These are phyloP conservation scores for Ceratosolen solmsi DNA, from an alignment of 1,140 invertebrate genomes.

Conservation along the genomic window DNA sequence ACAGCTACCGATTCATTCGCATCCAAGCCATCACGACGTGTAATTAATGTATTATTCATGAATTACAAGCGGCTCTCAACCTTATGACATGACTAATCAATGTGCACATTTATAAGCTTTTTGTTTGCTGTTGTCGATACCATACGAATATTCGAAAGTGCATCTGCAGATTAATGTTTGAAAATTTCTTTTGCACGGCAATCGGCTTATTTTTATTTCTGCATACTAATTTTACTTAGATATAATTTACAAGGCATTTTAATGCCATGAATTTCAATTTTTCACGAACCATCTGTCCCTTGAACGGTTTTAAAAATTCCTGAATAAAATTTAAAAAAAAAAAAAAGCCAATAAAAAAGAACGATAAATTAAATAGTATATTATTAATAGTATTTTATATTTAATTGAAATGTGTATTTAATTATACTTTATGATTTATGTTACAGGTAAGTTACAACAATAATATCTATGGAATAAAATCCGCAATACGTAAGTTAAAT, in stretches of 20 bases:
- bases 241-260: too few relatives aligned
- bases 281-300: too few relatives aligned
- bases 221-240: not conserved
- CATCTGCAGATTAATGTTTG: not conserved
- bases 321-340: too few relatives aligned
- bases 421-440: conserved; percentile 1
- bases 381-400: too few relatives aligned
- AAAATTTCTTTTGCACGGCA: not conserved
- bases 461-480: too few relatives aligned
- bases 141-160: not conserved
- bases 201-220: not conserved
- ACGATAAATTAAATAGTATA: too few relatives aligned
- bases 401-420: not conserved
- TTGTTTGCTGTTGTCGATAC: not conserved
- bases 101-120: not conserved
- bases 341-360: too few relatives aligned
- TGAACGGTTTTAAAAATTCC: too few relatives aligned
- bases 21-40: not conserved
- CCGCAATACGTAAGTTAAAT: not conserved
- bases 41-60: not conserved
- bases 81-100: not conserved
- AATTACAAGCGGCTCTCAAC: not conserved
- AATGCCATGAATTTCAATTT: too few relatives aligned
- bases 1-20: not conserved
- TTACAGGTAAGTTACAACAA: conserved; percentile 7